These are phyloP conservation scores for Eilema caniola DNA, from an alignment of 2,888 invertebrate genomes.

Conservation along the genomic window DNA sequence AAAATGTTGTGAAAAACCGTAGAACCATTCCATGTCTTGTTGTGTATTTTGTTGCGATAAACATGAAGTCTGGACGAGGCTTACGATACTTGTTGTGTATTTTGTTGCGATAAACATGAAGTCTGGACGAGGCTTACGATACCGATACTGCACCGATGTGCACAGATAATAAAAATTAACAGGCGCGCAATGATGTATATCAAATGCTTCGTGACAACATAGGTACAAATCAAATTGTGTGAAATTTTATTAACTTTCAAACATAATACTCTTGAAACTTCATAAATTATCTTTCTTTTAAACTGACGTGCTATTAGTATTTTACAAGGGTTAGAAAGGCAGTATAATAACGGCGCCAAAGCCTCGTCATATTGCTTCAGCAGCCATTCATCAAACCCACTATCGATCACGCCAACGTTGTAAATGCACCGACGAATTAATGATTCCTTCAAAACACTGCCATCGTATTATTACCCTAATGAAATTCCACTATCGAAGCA, in stretches of 20 bases:
- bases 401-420: conserved; percentile 65
- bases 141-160: too few species aligned
- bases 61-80: too few species aligned
- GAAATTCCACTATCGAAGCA: conserved; percentile 57
- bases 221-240: too few species aligned
- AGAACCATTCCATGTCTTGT: too few species aligned
- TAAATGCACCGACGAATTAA: conserved; percentile 74
- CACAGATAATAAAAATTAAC: too few species aligned
- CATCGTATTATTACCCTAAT: conserved; percentile 61
- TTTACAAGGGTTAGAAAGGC: conserved; percentile 36
- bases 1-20: too few species aligned
- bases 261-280: not conserved
- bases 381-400: conserved; percentile 68
- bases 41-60: too few species aligned
- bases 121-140: too few species aligned
- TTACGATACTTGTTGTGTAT: too few species aligned
- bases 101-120: too few species aligned
- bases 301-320: conserved; percentile 16
- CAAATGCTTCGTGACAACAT: too few species aligned
- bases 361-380: conserved; percentile 45
- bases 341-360: conserved; percentile 38
- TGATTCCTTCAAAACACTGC: conserved; percentile 67
- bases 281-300: not conserved
- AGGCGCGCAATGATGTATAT: too few species aligned
- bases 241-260: not conserved